phyloP scores from a whole-genome alignment of 2,113 vertebrate species.

The Acinonyx jubatus region DNA sequence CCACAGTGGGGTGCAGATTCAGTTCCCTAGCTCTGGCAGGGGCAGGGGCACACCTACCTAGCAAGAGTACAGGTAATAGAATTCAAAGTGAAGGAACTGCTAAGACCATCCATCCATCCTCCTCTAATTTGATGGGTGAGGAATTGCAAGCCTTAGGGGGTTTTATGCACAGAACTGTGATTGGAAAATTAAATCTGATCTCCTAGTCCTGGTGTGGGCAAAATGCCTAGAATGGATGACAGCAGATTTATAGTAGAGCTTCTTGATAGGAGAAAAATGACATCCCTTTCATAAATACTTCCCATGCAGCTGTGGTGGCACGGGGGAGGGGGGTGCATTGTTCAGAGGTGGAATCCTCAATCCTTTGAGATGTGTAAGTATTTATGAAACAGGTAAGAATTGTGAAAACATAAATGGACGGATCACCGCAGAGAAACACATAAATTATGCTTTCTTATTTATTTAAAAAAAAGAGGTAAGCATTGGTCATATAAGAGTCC shows the following conservation, averaged over 20 bases:
- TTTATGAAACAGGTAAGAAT: not conserved
- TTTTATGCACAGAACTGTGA: not conserved
- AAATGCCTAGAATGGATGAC: conserved; percentile 53
- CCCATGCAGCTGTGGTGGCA: not conserved
- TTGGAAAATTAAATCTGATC: conserved; percentile 63
- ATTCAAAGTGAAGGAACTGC: not conserved
- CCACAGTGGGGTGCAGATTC: not conserved
- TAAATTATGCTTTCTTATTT: not conserved
- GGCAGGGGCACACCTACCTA: not conserved
- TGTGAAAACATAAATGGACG: not conserved
- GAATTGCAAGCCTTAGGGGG: not conserved
- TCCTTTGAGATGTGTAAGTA: not conserved
- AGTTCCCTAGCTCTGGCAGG: not conserved
- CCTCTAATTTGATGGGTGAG: not conserved
- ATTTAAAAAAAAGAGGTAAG: not conserved
- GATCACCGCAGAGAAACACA: not conserved
- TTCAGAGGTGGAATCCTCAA: not conserved
- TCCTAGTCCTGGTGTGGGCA: conserved; percentile 44
- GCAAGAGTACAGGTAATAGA: not conserved
- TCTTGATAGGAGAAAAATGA: not conserved
- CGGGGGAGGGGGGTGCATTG: fast-evolving
- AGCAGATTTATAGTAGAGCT: conserved; percentile 30
- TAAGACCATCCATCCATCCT: not conserved
- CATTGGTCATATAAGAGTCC: not conserved
- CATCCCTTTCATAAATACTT: not conserved